These are phyloP conservation scores for Odontophorus gujanensis DNA, from an alignment of 2,113 vertebrate genomes.

Conservation along the genomic window DNA sequence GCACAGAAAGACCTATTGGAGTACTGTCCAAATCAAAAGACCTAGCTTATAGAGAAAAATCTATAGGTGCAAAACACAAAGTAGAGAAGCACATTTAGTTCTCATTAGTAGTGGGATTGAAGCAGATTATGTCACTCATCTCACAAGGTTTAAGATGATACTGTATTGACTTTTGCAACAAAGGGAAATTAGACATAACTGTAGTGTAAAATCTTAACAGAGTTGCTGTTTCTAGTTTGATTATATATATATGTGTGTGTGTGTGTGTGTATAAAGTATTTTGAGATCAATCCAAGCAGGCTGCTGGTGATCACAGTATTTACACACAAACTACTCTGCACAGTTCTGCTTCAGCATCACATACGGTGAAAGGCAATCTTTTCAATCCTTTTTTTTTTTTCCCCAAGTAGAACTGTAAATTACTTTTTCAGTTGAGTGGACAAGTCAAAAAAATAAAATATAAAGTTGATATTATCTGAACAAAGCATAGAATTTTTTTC, in stretches of 20 bases:
- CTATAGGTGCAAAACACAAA: not conserved
- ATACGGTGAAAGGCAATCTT: not conserved
- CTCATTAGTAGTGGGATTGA: not conserved
- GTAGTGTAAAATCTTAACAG: conserved; percentile 20
- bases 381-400: not conserved
- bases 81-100: not conserved
- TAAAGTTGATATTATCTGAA: not conserved
- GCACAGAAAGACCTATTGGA: not conserved
- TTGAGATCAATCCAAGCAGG: not conserved
- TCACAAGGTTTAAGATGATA: not conserved
- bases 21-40: not conserved
- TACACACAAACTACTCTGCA: not conserved
- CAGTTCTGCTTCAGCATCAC: not conserved
- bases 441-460: not conserved
- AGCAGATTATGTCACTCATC: not conserved
- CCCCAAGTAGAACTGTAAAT: not conserved
- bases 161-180: conserved; percentile 33
- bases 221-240: not conserved
- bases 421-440: not conserved
- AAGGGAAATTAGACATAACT: not conserved
- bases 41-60: not conserved
- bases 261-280: not conserved
- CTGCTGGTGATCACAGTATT: not conserved
- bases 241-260: too few species aligned
- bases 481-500: not conserved